phyloP scores from a whole-genome alignment of 1,140 invertebrate genomes.

The Planococcus citri region DNA sequence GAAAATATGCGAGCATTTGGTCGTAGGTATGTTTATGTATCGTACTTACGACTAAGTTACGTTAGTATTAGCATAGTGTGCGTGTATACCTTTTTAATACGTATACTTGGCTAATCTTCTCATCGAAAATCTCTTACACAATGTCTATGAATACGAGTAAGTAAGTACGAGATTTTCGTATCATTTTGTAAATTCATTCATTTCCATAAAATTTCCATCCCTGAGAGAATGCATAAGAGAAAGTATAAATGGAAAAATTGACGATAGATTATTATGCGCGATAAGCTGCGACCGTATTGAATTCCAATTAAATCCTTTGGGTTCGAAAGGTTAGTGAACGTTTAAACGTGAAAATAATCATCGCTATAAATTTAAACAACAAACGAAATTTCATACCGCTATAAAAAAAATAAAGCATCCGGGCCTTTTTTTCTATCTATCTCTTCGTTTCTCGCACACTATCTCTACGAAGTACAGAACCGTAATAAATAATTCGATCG shows the following conservation, averaged over 20 bases:
- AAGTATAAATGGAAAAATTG: neutral
- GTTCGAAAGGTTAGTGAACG: neutral
- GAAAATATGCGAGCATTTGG: too few species aligned
- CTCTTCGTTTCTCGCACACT: too few species aligned
- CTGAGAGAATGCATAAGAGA: neutral
- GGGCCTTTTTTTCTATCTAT: neutral
- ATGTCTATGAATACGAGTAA: too few species aligned
- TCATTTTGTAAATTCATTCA: too few species aligned
- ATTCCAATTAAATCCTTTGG: neutral
- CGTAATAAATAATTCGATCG: neutral
- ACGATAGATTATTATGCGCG: neutral
- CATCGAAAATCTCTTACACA: too few species aligned
- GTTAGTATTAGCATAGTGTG: too few species aligned
- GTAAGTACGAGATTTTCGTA: too few species aligned
- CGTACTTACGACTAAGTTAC: too few species aligned
- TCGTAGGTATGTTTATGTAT: too few species aligned
- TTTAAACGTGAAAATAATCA: neutral
- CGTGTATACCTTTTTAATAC: too few species aligned
- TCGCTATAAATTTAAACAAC: neutral
- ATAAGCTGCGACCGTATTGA: neutral
- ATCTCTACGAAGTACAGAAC: too few species aligned
- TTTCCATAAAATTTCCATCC: neutral
- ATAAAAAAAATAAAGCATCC: neutral
- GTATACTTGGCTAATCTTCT: too few species aligned
- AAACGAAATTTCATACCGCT: neutral